phyloP scores from a whole-genome alignment of 2,888 invertebrate species.

The Coelogynopora nodosa region DNA sequence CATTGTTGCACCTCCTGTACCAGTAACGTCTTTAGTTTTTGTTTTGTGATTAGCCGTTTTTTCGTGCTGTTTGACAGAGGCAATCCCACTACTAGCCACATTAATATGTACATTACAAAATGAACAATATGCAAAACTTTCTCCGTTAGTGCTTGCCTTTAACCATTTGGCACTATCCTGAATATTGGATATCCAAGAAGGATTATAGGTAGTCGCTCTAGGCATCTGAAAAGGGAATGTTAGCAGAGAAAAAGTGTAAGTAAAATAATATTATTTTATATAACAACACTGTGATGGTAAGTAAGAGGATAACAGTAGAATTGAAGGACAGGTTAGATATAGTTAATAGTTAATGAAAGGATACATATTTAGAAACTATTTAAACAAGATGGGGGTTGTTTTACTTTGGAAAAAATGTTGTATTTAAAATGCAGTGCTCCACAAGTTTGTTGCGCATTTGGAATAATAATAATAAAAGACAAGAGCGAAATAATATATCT shows the following conservation, averaged over 20 bases:
- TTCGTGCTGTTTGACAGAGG: background rate
- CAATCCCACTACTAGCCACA: background rate
- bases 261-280: constrained; percentile 20
- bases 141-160: background rate
- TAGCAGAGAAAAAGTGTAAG: constrained; percentile 19
- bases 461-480: background rate
- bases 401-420: background rate
- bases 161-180: background rate
- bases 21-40: background rate
- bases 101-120: background rate
- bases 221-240: constrained; percentile 25
- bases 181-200: background rate
- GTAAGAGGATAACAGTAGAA: background rate
- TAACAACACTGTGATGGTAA: constrained; percentile 4
- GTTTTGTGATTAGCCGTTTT: background rate
- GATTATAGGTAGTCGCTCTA: background rate
- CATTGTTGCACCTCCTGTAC: background rate
- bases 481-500: background rate
- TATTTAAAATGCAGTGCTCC: background rate
- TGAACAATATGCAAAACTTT: background rate
- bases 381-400: background rate
- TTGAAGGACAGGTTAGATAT: background rate
- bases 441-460: background rate
- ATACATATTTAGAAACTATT: background rate
- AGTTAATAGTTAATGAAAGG: background rate